Conservation (phyloP, 2,113 vertebrate genomes). For the Puffinus mauretanicus region DNA sequence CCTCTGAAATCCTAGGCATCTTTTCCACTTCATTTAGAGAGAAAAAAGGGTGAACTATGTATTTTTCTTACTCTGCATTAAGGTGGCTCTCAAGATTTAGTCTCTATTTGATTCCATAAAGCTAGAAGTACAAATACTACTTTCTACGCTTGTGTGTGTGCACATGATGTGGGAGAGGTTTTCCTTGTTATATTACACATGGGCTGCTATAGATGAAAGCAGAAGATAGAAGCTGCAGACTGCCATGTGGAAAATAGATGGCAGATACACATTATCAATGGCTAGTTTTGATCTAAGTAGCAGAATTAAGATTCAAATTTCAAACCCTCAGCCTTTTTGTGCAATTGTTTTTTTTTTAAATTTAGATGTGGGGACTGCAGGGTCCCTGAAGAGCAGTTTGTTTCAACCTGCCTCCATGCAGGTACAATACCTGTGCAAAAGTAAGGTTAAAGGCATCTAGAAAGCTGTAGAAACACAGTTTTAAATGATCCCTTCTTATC, state of each 20-base stretch:
- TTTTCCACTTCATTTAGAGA: not conserved
- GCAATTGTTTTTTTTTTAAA: not conserved
- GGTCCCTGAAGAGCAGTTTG: not conserved
- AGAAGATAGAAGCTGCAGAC: not conserved
- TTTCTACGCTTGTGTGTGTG: not conserved
- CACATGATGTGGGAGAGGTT: not conserved
- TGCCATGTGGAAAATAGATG: not conserved
- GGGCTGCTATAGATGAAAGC: not conserved
- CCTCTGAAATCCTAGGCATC: not conserved
- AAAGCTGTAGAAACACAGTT: not conserved
- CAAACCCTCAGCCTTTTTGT: not conserved
- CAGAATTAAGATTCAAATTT: not conserved
- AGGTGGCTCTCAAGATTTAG: not conserved
- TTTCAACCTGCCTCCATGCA: fast-evolving
- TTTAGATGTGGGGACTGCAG: not conserved
- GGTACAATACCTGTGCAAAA: not conserved
- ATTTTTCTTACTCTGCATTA: not conserved
- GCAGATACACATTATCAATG: not conserved
- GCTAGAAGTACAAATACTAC: not conserved
- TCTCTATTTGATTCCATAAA: not conserved
- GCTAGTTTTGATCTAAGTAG: not conserved
- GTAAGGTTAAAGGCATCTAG: not conserved
- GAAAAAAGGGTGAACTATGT: not conserved
- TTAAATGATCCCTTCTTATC: not conserved
- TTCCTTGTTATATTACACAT: not conserved